Conservation (phyloP, 2,888 invertebrate genomes). For the Eremobia ochroleuca region DNA sequence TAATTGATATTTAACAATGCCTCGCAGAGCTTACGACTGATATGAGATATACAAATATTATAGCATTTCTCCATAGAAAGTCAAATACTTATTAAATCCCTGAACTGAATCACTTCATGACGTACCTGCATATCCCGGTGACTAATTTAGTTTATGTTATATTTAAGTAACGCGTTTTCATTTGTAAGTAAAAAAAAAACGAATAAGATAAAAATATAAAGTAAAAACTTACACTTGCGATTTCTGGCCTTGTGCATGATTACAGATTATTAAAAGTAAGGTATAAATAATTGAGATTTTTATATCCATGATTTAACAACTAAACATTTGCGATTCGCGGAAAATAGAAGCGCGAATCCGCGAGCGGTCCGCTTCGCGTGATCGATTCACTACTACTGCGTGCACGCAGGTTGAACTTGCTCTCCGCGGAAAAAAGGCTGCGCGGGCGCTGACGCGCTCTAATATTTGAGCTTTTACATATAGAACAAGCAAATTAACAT, state of each 20-base stretch:
- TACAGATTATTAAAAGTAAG: constrained; percentile 73
- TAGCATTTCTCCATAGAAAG: background rate
- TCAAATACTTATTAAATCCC: constrained; percentile 10
- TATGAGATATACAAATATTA: background rate
- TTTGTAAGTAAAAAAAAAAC: background rate
- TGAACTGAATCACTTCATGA: constrained; percentile 38
- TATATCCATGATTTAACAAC: constrained; percentile 80
- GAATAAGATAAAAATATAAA: background rate
- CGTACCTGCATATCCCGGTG: constrained; percentile 14
- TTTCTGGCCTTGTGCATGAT: constrained; percentile 80
- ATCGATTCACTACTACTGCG: constrained; percentile 84
- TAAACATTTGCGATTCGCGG: constrained; percentile 78
- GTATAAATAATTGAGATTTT: constrained; percentile 77
- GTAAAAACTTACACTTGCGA: constrained; percentile 77
- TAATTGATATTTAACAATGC: background rate
- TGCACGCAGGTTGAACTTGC: constrained; percentile 73
- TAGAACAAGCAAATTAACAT: constrained; percentile 71
- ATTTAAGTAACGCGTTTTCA: constrained; percentile 11
- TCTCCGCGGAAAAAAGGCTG: constrained; percentile 79
- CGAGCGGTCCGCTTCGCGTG: constrained; percentile 83
- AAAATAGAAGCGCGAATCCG: constrained; percentile 71
- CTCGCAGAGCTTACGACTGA: background rate
- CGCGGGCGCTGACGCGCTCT: constrained; percentile 74
- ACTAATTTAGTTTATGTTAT: constrained; percentile 10
- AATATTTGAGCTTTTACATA: constrained; percentile 81